A percentile compares a stretch with the other conserved stretches of the same genome.
These are phyloP conservation scores for Phrynocephalus versicolor DNA, from an alignment of 2,113 vertebrate species.

Conservation along the genomic window DNA sequence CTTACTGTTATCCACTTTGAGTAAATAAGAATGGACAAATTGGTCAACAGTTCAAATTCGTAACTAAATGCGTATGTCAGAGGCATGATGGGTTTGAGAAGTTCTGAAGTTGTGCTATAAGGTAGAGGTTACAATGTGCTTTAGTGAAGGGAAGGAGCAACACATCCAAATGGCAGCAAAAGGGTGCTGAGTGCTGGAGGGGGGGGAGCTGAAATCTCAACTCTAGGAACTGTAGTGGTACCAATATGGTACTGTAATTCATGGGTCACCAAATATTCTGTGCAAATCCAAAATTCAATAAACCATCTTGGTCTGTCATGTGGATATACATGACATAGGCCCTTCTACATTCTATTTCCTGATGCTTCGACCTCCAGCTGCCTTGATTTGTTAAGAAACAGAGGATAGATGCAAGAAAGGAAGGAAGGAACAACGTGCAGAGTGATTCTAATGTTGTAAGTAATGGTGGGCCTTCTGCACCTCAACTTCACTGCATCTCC, in stretches of 20 bases:
- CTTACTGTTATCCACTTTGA: neutral
- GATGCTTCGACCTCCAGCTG: neutral
- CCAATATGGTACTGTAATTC: neutral
- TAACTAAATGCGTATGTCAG: neutral
- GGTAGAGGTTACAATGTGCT: neutral
- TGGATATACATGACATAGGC: too few relatives aligned
- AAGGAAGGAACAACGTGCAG: too few relatives aligned
- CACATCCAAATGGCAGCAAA: neutral
- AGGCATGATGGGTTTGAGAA: neutral
- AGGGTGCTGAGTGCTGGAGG: too few relatives aligned
- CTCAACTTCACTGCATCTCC: neutral
- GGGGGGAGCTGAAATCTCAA: too few relatives aligned
- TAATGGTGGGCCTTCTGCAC: neutral
- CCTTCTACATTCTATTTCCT: too few relatives aligned
- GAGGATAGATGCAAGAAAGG: neutral
- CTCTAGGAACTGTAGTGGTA: too few relatives aligned
- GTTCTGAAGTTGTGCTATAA: neutral
- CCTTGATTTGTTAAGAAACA: neutral
- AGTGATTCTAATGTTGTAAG: neutral
- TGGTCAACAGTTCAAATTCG: neutral
- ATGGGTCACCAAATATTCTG: neutral
- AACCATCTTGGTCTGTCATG: too few relatives aligned
- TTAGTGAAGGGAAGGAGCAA: neutral
- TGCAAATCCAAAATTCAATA: too few relatives aligned
- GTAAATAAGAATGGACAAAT: neutral